Conservation (phyloP, 2,113 vertebrate genomes). For the Maccullochella peelii region DNA sequence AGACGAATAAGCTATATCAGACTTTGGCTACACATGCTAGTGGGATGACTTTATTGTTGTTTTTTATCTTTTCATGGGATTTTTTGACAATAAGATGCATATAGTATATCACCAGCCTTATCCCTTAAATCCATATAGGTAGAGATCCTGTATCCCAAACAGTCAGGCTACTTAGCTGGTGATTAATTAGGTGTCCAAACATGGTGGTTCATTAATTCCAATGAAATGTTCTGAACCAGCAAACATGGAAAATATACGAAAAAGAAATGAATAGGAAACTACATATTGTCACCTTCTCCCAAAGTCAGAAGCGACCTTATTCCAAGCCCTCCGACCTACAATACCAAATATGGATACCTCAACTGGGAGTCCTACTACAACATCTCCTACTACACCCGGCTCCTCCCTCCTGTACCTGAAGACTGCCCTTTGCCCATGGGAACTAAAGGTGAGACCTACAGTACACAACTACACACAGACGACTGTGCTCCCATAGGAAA, state of each 20-base stretch:
- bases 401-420: conserved; percentile 91
- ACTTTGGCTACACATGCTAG: neutral
- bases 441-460: conserved; percentile 86
- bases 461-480: neutral
- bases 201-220: neutral
- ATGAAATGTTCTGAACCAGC: neutral
- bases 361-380: conserved; percentile 96
- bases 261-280: neutral
- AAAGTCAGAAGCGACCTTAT: conserved; percentile 90
- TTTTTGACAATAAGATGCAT: neutral
- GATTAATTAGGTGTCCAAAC: neutral
- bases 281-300: neutral
- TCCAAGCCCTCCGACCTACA: conserved; percentile 95
- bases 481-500: neutral
- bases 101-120: neutral
- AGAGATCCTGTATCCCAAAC: neutral
- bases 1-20: neutral
- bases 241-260: neutral
- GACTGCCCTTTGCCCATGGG: conserved; percentile 94
- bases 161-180: neutral
- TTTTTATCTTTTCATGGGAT: neutral
- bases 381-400: conserved; percentile 90
- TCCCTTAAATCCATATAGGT: neutral
- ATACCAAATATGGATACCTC: conserved; percentile 90
- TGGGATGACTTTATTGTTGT: too few relatives aligned